Conservation (phyloP, 2,113 vertebrate species). For the Agelaius phoeniceus region DNA sequence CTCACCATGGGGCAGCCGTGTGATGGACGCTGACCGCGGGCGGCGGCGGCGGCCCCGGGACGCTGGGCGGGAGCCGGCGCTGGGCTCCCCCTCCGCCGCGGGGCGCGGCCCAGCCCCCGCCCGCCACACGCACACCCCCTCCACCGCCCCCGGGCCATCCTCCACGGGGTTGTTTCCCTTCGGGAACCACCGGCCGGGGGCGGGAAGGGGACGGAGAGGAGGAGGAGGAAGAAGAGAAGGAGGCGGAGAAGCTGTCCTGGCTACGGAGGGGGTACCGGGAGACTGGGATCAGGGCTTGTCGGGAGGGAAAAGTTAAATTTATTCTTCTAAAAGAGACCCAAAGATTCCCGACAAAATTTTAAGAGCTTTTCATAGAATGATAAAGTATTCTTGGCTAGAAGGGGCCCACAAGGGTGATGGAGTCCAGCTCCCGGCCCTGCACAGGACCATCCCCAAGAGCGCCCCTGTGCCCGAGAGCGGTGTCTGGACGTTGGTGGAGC, state of each 20-base stretch:
- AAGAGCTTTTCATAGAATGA: background rate
- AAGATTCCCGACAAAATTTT: background rate
- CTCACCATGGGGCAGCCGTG: background rate
- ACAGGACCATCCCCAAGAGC: background rate
- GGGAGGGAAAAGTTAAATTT: background rate
- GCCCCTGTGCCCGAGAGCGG: rapidly evolving
- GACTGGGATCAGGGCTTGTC: rapidly evolving
- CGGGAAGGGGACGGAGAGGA: background rate
- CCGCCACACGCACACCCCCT: background rate
- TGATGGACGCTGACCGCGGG: background rate
- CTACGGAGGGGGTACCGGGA: rapidly evolving
- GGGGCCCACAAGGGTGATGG: background rate
- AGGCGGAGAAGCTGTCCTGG: background rate
- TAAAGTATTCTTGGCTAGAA: background rate
- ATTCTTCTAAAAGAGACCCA: background rate
- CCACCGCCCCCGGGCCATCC: background rate
- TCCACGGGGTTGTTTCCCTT: rapidly evolving
- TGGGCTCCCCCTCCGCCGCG: background rate
- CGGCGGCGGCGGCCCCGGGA: background rate
- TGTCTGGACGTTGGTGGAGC: rapidly evolving
- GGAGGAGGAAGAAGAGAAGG: background rate
- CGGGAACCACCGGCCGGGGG: background rate
- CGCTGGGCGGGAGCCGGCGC: background rate
- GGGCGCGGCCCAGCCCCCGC: background rate
- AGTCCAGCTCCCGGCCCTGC: background rate